Base-by-base conservation (phyloP, 2,888 invertebrate species). In the Xestia xanthographa region DNA sequence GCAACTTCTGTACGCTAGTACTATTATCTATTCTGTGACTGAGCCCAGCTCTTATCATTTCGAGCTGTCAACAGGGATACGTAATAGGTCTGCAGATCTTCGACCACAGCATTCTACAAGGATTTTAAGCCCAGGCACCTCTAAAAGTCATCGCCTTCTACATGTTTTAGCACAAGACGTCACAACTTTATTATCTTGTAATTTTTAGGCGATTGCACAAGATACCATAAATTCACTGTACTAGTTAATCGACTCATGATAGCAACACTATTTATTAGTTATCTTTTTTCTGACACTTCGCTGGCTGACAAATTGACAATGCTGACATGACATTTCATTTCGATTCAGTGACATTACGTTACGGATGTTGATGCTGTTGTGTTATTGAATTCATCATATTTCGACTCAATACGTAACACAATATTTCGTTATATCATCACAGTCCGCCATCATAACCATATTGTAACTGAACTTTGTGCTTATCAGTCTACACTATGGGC, bases 371-470 rank as follows among this genome's bases (percentile, higher is more conserved):
- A 89, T 91, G 87, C 86, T 87, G 87, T 86, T 87, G 90, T 92
- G 91, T 92, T 93, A 92, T 92, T 93, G 93, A 95, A 95, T 95
- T 94, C 92, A 94, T 95, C 94, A 93, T 94, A 94, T 93, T 94
- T 94, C 92, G 92, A 93, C 94, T 94, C 92, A 90, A 92, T 94
- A 96, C 95, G 95, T 95, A 95, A 95, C 92, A 92, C 91, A 93
- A 92, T 91, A 90, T 92, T 92, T 92, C 90, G 94, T 95, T 95
- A 95, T 95, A 96, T 95, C 96, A 95, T 88, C 87, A 84, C 79
- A 89, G 87, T 86, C 86, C 83, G 88, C 87, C 85, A 88, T 87
- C 85, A 84, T 86, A 83, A 86, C 81, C 83, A 83, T 86, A 88
- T 87, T 87, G 80, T 80, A 85, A 84, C 75, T 79, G 69, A 73